phyloP scores from a whole-genome alignment of 2,797 vertebrate species.

The Scolopax rusticola region DNA sequence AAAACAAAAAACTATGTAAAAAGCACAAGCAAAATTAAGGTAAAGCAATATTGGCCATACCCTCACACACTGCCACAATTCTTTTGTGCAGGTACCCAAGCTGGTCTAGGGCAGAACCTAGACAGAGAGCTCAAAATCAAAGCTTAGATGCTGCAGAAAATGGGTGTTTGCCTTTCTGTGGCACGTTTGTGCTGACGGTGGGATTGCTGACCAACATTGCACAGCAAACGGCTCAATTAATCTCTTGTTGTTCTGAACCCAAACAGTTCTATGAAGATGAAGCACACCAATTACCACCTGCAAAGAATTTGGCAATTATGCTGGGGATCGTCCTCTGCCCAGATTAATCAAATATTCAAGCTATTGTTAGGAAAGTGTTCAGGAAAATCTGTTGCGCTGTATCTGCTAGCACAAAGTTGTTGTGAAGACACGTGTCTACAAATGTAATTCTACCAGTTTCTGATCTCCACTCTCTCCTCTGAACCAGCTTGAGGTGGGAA shows the following conservation, averaged over 20 bases:
- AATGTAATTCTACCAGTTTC: background rate
- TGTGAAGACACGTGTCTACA: background rate
- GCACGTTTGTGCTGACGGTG: background rate
- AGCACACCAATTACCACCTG: background rate
- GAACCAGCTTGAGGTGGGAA: background rate
- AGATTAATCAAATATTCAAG: background rate
- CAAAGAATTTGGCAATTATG: background rate
- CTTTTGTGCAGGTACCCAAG: background rate
- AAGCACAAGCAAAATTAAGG: slow-evolving; percentile 24
- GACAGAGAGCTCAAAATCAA: background rate
- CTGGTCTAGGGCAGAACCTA: background rate
- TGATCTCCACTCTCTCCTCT: background rate
- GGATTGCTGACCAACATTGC: background rate
- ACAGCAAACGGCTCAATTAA: background rate
- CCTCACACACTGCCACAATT: background rate
- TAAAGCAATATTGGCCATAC: background rate
- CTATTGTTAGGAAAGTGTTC: background rate
- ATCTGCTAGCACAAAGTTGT: background rate
- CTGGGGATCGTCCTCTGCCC: background rate
- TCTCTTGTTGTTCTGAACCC: background rate
- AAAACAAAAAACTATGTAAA: slow-evolving; percentile 1
- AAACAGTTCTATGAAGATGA: background rate
- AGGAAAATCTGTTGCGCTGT: background rate
- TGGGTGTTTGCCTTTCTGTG: background rate
- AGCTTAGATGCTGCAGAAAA: background rate